phyloP scores from a whole-genome alignment of 2,113 vertebrate genomes.

The Elachura formosa region DNA sequence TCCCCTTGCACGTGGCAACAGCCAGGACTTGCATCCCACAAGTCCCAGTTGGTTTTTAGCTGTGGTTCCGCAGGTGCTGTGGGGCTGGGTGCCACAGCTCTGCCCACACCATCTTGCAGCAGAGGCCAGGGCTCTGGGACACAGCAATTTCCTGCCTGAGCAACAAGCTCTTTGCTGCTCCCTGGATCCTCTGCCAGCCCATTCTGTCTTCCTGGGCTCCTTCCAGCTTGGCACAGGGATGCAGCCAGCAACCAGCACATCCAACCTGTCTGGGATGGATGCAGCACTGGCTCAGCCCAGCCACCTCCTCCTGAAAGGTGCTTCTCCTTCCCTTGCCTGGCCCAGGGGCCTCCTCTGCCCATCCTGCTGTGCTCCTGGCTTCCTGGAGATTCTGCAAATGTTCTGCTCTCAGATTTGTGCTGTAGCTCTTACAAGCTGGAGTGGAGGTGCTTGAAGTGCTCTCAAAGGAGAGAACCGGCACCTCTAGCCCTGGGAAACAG shows the following conservation, averaged over 20 bases:
- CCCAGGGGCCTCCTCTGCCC: background rate
- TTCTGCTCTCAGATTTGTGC: background rate
- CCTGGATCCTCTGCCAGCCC: background rate
- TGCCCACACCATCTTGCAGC: background rate
- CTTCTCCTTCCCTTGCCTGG: background rate
- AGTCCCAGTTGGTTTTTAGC: fast-evolving
- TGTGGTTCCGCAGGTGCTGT: background rate
- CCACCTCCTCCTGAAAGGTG: background rate
- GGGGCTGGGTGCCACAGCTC: background rate
- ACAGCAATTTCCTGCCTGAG: background rate
- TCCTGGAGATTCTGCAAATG: background rate
- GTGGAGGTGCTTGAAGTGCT: background rate
- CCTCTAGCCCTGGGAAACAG: background rate
- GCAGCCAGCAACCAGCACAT: background rate
- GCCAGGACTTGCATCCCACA: background rate
- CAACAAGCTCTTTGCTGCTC: background rate
- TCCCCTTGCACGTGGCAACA: background rate
- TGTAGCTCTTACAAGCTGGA: background rate
- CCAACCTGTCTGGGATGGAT: background rate
- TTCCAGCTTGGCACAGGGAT: background rate
- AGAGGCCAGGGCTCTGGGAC: background rate
- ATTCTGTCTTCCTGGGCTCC: background rate
- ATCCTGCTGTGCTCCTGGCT: background rate
- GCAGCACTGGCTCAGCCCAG: fast-evolving
- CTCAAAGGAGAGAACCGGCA: background rate